A percentile compares a stretch with the other conserved stretches of the same genome.
These are phyloP conservation scores for Coptodon bakossiorum DNA, from an alignment of 2,113 vertebrate species.

Conservation along the genomic window DNA sequence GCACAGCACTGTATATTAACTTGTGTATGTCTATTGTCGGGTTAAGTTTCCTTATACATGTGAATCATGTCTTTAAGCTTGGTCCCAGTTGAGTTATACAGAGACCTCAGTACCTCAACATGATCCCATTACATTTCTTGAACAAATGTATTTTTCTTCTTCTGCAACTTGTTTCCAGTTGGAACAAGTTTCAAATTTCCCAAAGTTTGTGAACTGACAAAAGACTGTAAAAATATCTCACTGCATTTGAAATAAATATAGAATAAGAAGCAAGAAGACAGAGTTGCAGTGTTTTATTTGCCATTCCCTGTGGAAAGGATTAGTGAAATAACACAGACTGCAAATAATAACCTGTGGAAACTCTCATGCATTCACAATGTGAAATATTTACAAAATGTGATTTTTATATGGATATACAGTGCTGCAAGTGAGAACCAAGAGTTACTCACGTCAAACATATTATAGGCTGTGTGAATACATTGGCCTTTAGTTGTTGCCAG, in stretches of 20 bases:
- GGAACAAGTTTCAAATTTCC: background rate
- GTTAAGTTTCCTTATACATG: background rate
- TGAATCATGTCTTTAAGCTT: background rate
- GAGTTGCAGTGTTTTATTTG: background rate
- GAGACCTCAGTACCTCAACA: background rate
- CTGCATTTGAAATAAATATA: background rate
- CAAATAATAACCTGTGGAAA: background rate
- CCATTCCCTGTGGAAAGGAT: background rate
- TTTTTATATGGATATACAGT: background rate
- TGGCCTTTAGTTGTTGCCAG: background rate
- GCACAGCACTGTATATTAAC: accelerated
- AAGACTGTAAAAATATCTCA: background rate
- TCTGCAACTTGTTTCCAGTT: background rate
- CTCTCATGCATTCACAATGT: background rate
- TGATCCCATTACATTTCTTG: background rate
- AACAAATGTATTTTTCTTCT: background rate
- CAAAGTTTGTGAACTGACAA: background rate
- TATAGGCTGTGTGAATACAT: background rate
- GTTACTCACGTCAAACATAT: background rate
- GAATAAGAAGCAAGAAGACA: background rate
- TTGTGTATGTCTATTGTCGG: background rate
- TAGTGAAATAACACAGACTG: background rate
- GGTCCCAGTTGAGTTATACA: background rate
- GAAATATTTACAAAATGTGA: background rate
- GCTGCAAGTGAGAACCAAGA: background rate